Evolutionary conservation across 2,797 vertebrate species (phyloP).

Genomic region (Paedocypris micromegethes): DNA sequence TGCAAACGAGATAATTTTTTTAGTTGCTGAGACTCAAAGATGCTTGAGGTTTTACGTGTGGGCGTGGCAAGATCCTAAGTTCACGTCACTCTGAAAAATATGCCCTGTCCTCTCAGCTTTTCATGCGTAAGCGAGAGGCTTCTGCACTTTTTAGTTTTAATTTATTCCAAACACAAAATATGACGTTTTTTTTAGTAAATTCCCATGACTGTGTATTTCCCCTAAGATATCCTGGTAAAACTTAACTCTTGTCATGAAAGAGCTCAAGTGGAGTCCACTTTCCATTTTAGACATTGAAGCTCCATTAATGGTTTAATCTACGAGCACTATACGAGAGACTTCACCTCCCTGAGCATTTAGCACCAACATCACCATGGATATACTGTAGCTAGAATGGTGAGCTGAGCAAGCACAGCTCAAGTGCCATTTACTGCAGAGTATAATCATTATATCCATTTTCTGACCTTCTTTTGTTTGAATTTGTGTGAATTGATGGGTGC

Average conservation of each 20-base stretch:
- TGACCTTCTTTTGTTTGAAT: constrained; percentile 55
- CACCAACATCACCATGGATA: constrained; percentile 25
- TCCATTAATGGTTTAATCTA: constrained; percentile 25
- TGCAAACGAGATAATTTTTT: too few relatives aligned
- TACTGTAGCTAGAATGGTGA: constrained; percentile 23
- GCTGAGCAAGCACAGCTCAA: constrained; percentile 61
- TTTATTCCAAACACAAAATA: too few relatives aligned
- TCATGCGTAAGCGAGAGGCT: too few relatives aligned
- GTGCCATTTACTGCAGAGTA: constrained; percentile 74
- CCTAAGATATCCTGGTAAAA: constrained; percentile 12
- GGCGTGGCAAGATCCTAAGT: too few relatives aligned
- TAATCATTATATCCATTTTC: constrained; percentile 78
- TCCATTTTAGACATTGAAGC: constrained; percentile 26
- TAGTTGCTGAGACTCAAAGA: too few relatives aligned
- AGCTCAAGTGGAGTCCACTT: neutral
- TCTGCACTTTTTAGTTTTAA: too few relatives aligned
- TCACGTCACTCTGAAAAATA: too few relatives aligned
- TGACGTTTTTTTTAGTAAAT: neutral
- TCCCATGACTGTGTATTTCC: neutral
- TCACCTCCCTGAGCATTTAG: constrained; percentile 17
- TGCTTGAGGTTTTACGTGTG: too few relatives aligned
- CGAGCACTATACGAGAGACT: constrained; percentile 21
- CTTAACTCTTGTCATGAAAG: neutral
- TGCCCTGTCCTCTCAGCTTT: too few relatives aligned
- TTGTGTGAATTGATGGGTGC: constrained; percentile 31